phyloP scores from a whole-genome alignment of 2,888 invertebrate genomes.

The Aphidius colemani region DNA sequence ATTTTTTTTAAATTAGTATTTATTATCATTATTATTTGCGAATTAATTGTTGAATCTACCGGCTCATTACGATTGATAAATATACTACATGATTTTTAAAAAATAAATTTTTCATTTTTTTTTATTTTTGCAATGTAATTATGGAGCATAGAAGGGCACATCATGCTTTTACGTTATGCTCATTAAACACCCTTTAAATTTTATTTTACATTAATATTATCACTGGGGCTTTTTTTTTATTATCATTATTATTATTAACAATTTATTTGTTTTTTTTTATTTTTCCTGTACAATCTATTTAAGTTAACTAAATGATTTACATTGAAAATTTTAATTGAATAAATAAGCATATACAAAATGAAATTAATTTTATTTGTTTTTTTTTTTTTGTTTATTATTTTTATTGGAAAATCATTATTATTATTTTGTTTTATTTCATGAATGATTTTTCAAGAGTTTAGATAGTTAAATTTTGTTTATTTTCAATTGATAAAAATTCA shows the following conservation, averaged over 20 bases:
- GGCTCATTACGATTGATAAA: conserved; percentile 1
- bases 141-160: background rate
- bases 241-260: conserved; percentile 6
- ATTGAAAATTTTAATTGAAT: too few relatives aligned
- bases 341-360: too few relatives aligned
- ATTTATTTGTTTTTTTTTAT: conserved; percentile 7
- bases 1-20: background rate
- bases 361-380: too few relatives aligned
- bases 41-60: conserved; percentile 2
- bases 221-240: conserved; percentile 21
- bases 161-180: conserved; percentile 31
- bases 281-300: conserved; percentile 3
- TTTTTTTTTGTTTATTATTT: too few relatives aligned
- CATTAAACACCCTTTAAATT: conserved; percentile 32
- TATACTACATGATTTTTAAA: background rate
- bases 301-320: background rate
- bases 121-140: too few relatives aligned
- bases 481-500: too few relatives aligned
- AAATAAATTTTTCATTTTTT: too few relatives aligned
- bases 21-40: background rate
- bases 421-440: too few relatives aligned
- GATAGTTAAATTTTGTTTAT: too few relatives aligned
- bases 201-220: conserved; percentile 24
- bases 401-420: too few relatives aligned
- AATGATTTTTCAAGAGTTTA: too few relatives aligned